Evolutionary conservation across 1,140 invertebrate genomes (phyloP).

Genomic region (Phortica variegata): DNA sequence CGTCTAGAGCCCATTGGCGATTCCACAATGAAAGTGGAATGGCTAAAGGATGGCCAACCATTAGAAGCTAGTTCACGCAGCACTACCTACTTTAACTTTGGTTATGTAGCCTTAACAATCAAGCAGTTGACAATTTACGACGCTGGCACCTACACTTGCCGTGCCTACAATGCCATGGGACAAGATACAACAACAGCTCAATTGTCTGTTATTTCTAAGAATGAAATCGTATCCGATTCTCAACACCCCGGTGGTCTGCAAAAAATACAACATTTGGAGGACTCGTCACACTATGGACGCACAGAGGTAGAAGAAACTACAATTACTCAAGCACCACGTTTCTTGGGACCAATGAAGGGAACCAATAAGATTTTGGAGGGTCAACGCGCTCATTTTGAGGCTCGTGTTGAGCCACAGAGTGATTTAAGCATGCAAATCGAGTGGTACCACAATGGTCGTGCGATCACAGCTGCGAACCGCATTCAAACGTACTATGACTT

Average conservation of each 20-base stretch:
- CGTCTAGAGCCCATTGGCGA: conserved; percentile 91
- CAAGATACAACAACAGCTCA: conserved; percentile 87
- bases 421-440: conserved; percentile 85
- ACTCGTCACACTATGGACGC: conserved; percentile 70
- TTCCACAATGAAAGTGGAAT: conserved; percentile 87
- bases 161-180: conserved; percentile 84
- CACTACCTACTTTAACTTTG: conserved; percentile 94
- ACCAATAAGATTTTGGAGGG: conserved; percentile 94
- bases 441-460: conserved; percentile 89
- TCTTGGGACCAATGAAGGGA: conserved; percentile 83
- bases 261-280: conserved; percentile 87
- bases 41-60: conserved; percentile 90
- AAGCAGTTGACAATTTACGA: conserved; percentile 89
- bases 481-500: conserved; percentile 94
- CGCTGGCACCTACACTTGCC: conserved; percentile 87
- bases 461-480: conserved; percentile 79
- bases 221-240: conserved; percentile 81
- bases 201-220: conserved; percentile 80
- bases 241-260: conserved; percentile 85
- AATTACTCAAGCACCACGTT: conserved; percentile 77
- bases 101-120: conserved; percentile 94
- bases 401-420: conserved; percentile 88
- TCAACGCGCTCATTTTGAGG: conserved; percentile 95
- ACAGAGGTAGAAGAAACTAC: conserved; percentile 70
- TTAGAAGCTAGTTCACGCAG: conserved; percentile 91